Evolutionary conservation across 2,888 invertebrate genomes (phyloP), one percentile per base, ranked within the genome.

Genomic region (Archips xylosteana): DNA sequence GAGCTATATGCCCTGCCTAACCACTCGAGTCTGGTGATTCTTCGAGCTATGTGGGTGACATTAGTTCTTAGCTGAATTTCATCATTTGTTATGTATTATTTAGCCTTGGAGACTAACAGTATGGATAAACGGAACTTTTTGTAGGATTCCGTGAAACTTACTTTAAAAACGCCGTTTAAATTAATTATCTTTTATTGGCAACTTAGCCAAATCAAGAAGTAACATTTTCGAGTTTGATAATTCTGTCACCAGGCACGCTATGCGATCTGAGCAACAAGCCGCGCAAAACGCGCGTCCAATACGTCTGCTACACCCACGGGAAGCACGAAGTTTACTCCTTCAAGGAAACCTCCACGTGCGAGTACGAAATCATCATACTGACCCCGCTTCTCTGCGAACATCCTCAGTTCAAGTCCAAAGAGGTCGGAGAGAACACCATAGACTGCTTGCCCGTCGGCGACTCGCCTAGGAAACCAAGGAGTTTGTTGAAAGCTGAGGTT

Each of bases 301-400:
- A 99, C 84, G 97, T 99, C 0, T 99, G 99, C 91, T 98, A 97
- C 83, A 95, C 96, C 3, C 97, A 97, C 80, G 98, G 98, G 2
- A 97, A 98, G 82, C 98, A 98, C 80, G 99, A 99, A 85, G 96
- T 99, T 2, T 98, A 97, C 86, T 98, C 98, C 0, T 95, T 99
- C 76, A 99, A 99, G 85, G 99, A 99, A 89, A 97, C 97, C 0
- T 97, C 98, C 0, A 98, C 98, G 0, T 99, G 99, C 85, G 97
- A 98, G 88, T 99, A 99, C 87, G 99, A 99, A 90, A 97, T 95
- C 8, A 96, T 99, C 13, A 97, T 99, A 13, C 94, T 99, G 34
- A 98, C 99, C 0, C 97, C 98, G 0, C 90, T 97, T 10, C 94
- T 99, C 0, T 99, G 99, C 85, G 94, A 95, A 49, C 99, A 99